Base-by-base conservation (phyloP, 1,140 invertebrate species). In the Drosophila pallidifrons region DNA sequence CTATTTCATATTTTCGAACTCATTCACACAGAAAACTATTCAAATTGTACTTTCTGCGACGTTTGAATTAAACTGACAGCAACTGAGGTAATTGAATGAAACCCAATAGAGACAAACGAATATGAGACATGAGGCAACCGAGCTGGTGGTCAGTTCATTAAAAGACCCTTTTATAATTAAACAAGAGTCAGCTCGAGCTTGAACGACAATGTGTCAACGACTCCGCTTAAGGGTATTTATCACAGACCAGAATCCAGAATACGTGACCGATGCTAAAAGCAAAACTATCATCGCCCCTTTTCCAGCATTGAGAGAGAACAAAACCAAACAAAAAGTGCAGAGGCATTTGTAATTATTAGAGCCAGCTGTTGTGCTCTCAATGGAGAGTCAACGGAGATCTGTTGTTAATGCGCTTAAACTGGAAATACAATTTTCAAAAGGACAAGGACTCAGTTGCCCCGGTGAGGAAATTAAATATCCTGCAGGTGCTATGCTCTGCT, bases 391-490 rank as follows among this genome's bases (percentile, higher is more conserved):
- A 32, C 13, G 63, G 63, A 59, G 57, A 58, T 49, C 59, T 57
- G 38, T 41, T 78, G 46, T 61, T 61, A 61, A 66, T 75, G 57
- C 55, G 72, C 73, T 70, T 71, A 71, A 70, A 25, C 58, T 75
- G 57, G 43, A 51, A 70, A 70, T 70, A 65, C 54, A 59, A 73
- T 65, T 47, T 76, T 20, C 41, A 68, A 78, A 67, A 38, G 74
- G 3, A 51, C 69, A 58, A 60, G 41, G 46, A 20, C 13, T 32
- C 32, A 49, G 30, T 69, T 74, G 65, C 13, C 32, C 51, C 35
- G 60, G 55, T 51, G 65, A 51, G 83, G 82, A 88, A 86, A 86
- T 86, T 74, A 71, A 88, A 86, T 82, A 88, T 86, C 82, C 82
- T 86, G 76, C 38, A 61, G 49, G 32, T 51, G 32, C 43, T 47